A percentile compares a stretch with the other conserved stretches of the same genome.
phyloP scores from a whole-genome alignment of 2,888 invertebrate genomes.

The Embidobia sp. region DNA sequence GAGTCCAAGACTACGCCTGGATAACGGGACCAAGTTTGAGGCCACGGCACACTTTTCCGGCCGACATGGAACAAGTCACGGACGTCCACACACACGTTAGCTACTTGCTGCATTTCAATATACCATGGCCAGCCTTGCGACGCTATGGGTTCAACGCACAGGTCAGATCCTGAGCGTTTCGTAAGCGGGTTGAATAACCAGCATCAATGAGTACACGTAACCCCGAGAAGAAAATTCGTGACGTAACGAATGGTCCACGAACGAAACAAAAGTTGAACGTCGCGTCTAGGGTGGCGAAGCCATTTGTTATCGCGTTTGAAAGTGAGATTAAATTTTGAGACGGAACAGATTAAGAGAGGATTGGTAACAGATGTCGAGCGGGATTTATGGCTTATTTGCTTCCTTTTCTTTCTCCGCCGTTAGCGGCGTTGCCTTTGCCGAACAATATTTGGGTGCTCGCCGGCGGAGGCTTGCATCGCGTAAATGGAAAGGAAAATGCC shows the following conservation, averaged over 20 bases:
- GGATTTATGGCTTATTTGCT: constrained; percentile 39
- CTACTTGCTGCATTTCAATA: constrained; percentile 33
- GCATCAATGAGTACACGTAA: too few relatives aligned
- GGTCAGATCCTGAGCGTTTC: neutral
- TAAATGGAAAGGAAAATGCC: constrained; percentile 28
- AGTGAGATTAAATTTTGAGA: constrained; percentile 61
- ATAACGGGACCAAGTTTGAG: constrained; percentile 80
- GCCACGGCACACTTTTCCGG: constrained; percentile 79
- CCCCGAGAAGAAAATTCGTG: constrained; percentile 42
- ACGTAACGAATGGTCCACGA: constrained; percentile 29
- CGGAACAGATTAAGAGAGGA: constrained; percentile 59
- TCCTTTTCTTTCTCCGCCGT: constrained; percentile 10
- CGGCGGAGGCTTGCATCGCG: too few relatives aligned
- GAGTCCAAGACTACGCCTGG: constrained; percentile 73
- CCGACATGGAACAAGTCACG: constrained; percentile 53
- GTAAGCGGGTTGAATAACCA: constrained; percentile 31
- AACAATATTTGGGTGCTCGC: constrained; percentile 10
- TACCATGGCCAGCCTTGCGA: too few relatives aligned
- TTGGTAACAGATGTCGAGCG: constrained; percentile 57
- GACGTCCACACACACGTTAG: constrained; percentile 33
- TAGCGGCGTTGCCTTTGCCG: constrained; percentile 10
- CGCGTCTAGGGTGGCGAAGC: constrained; percentile 38
- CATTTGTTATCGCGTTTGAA: constrained; percentile 59
- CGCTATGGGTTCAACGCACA: constrained; percentile 41
- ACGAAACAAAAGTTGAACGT: too few relatives aligned